Percentiles rank a stretch among this genome's conserved stretches.
Conservation (phyloP, 2,113 vertebrate species). For the Epinephelus moara region DNA sequence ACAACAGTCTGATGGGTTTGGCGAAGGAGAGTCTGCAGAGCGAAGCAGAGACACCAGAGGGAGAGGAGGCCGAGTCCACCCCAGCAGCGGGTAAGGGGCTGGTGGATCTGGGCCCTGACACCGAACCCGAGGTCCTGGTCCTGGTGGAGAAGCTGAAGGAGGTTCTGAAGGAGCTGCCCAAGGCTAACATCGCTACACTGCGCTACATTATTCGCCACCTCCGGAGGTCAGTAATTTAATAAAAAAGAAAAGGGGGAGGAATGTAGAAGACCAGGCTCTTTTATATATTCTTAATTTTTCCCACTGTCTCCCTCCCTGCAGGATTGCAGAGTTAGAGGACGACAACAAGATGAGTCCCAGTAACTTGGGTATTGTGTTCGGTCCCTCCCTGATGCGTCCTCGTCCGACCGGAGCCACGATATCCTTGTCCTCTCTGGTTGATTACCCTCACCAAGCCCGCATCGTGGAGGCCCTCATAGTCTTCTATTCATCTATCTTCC, state of each 20-base stretch:
- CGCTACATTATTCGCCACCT: conserved; percentile 91
- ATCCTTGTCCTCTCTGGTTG: conserved; percentile 95
- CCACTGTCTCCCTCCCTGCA: conserved; percentile 58
- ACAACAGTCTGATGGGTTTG: conserved; percentile 94
- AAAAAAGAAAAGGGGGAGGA: background rate
- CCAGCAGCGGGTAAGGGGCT: conserved; percentile 70
- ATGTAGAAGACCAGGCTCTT: background rate
- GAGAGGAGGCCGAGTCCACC: conserved; percentile 65
- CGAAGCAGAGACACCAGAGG: conserved; percentile 55
- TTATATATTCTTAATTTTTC: background rate
- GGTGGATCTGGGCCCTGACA: conserved; percentile 82
- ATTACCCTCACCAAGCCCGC: conserved; percentile 97
- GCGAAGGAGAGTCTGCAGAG: conserved; percentile 94
- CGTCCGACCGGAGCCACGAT: conserved; percentile 94
- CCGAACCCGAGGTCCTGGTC: conserved; percentile 80
- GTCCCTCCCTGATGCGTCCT: conserved; percentile 94
- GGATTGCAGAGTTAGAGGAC: conserved; percentile 93
- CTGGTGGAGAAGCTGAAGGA: conserved; percentile 88
- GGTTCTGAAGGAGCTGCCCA: conserved; percentile 88
- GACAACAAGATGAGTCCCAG: conserved; percentile 97
- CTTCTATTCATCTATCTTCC: conserved; percentile 90
- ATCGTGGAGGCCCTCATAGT: conserved; percentile 92
- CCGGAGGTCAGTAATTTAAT: conserved; percentile 84
- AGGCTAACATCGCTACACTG: conserved; percentile 87
- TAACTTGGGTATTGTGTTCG: conserved; percentile 97